Evolutionary conservation across 2,797 vertebrate species (phyloP).

Genomic region (Sylvia borin): DNA sequence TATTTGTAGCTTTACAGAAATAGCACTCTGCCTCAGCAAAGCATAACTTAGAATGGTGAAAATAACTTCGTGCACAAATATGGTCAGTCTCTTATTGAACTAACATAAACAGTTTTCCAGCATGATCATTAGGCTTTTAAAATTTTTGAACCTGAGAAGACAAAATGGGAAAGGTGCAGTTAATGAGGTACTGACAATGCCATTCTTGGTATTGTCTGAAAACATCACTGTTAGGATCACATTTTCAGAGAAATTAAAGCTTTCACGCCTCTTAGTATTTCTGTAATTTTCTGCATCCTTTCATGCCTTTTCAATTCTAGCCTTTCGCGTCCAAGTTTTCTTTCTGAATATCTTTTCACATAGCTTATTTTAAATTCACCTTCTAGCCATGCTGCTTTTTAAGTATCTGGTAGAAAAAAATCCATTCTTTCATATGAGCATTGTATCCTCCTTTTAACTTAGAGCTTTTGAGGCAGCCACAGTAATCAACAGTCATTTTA

Average conservation of each 20-base stretch:
- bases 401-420: background rate
- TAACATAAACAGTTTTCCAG: background rate
- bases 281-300: background rate
- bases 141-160: background rate
- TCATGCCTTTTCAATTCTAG: background rate
- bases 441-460: background rate
- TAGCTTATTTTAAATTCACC: background rate
- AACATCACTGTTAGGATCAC: background rate
- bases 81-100: background rate
- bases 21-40: background rate
- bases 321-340: background rate
- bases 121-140: background rate
- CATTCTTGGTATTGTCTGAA: background rate
- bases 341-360: background rate
- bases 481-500: background rate
- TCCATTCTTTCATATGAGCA: background rate
- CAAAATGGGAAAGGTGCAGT: background rate
- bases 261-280: background rate
- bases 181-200: background rate
- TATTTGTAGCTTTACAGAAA: slow-evolving; percentile 2
- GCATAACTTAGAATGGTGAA: background rate
- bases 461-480: background rate
- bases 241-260: background rate
- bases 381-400: background rate
- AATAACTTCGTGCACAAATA: background rate